A percentile compares a stretch with the other conserved stretches of the same genome.
These are phyloP conservation scores for Ophioderma brevispina DNA, from an alignment of 35 echinoderm and acorn worm species.

Conservation along the genomic window DNA sequence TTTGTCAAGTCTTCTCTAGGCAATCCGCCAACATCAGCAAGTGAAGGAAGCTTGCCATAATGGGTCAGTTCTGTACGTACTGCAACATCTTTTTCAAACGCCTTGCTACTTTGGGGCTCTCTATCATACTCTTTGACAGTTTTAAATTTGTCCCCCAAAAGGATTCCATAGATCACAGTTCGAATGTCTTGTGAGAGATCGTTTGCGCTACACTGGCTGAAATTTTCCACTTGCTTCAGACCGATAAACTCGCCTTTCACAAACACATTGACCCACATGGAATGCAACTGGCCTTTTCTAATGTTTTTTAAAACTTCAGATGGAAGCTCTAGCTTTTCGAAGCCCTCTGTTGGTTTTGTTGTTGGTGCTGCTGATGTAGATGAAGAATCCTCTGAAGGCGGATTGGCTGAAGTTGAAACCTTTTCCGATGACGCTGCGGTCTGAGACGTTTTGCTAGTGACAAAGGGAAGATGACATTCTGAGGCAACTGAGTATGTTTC, in stretches of 20 bases:
- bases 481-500: constrained; percentile 9
- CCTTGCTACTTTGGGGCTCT: neutral
- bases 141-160: neutral
- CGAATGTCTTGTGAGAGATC: neutral
- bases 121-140: neutral
- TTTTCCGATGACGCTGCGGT: neutral
- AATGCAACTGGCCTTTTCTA: neutral
- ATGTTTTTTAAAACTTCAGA: neutral
- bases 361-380: neutral
- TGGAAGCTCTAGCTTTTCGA: neutral
- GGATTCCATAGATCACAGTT: neutral
- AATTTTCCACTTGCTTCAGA: constrained; percentile 19
- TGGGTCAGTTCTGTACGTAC: neutral
- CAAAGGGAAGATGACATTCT: neutral
- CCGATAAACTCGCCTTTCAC: neutral
- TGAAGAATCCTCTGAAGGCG: neutral
- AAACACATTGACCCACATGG: neutral
- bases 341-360: neutral
- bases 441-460: neutral
- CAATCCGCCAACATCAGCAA: neutral
- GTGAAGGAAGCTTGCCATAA: neutral
- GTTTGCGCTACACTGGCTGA: neutral
- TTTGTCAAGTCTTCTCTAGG: neutral
- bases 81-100: neutral
- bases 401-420: neutral